Evolutionary conservation across 92 coral and sea anemone genomes (phyloP), one percentile per base, ranked within the genome.

Genomic region (Micromussa lordhowensis): DNA sequence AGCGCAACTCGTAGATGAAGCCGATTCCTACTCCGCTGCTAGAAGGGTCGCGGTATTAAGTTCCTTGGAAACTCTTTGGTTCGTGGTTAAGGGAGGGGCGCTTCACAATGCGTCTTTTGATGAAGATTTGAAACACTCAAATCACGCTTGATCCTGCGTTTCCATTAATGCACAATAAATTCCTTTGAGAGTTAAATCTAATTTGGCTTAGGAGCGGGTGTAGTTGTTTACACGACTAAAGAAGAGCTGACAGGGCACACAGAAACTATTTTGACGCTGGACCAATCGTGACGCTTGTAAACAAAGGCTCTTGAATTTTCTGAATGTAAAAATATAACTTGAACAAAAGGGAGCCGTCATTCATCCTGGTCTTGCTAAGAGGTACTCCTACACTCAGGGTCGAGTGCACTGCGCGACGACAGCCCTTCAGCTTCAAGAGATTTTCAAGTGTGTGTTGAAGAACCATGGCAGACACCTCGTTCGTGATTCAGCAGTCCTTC

Each of bases 391-490:
- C 86, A 79, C 40, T 84, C 64, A 48, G 12, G 15, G 72, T 84
- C 17, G 58, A 86, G 83, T 40, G 77, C 26, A 19, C 75, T 5
- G 13, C 30, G 72, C 81, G 81, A 74, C 73, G 59, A 57, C 70
- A 36, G 77, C 89, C 29, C 24, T 30, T 87, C 51, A n/a, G 54
- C 18, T 69, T 87, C 83, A 80, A 81, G 79, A 71, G 80, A 68
- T 30, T 87, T 40, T 87, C 68, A 79, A 81, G 94, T 82, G 77
- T 54, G 68, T 19, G 53, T 86, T 70, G 84, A 85, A 26, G 21
- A 76, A 54, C 7, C 49, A 95, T 95, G 98, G 89, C 90, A 75
- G 98, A 95, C 66, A 78, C 94, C 21, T 88, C 95, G 0, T 93
- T 59, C 77, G 77, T 94, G 32, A 89, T 92, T 9, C 98, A 95